Conservation (phyloP, 2,113 vertebrate species). For the Stigmatopora nigra region DNA sequence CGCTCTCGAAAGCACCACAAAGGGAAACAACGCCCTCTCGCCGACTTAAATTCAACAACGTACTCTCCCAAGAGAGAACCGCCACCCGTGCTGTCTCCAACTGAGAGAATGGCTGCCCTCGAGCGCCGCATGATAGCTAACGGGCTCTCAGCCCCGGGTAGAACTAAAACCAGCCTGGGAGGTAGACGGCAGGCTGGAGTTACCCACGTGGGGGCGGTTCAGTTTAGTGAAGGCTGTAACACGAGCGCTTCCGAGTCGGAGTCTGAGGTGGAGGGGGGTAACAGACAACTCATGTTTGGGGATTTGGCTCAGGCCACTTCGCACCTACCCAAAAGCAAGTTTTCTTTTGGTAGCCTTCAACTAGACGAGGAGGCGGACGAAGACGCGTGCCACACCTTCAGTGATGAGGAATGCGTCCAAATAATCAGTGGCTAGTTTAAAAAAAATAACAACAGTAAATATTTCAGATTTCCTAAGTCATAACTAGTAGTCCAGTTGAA, state of each 20-base stretch:
- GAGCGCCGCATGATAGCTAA: slow-evolving; percentile 77
- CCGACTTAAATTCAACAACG: slow-evolving; percentile 69
- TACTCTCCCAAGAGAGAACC: slow-evolving; percentile 50
- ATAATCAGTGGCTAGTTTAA: slow-evolving; percentile 71
- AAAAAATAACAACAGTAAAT: background rate
- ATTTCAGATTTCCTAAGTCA: too few species aligned
- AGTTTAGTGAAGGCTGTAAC: slow-evolving; percentile 77
- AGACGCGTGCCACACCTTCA: slow-evolving; percentile 68
- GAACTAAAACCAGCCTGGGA: slow-evolving; percentile 48
- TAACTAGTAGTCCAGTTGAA: background rate
- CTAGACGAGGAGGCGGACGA: slow-evolving; percentile 75
- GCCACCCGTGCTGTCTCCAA: slow-evolving; percentile 54
- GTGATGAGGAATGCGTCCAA: slow-evolving; percentile 72
- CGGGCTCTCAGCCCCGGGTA: slow-evolving; percentile 64
- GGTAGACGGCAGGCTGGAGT: slow-evolving; percentile 41
- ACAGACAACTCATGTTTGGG: slow-evolving; percentile 62
- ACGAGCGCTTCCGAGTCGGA: slow-evolving; percentile 88
- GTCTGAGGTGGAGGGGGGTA: slow-evolving; percentile 75
- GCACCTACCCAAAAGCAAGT: slow-evolving; percentile 70
- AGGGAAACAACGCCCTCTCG: slow-evolving; percentile 68
- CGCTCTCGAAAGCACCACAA: slow-evolving; percentile 57
- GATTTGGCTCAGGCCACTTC: slow-evolving; percentile 67
- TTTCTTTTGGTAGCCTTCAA: slow-evolving; percentile 74
- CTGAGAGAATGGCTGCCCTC: slow-evolving; percentile 56
- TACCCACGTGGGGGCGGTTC: slow-evolving; percentile 65